A percentile compares a stretch with the other conserved stretches of the same genome.
Evolutionary conservation across 37 sponge, comb jelly and placozoan species (phyloP).

Genomic region (Hexactinellida sp.): DNA sequence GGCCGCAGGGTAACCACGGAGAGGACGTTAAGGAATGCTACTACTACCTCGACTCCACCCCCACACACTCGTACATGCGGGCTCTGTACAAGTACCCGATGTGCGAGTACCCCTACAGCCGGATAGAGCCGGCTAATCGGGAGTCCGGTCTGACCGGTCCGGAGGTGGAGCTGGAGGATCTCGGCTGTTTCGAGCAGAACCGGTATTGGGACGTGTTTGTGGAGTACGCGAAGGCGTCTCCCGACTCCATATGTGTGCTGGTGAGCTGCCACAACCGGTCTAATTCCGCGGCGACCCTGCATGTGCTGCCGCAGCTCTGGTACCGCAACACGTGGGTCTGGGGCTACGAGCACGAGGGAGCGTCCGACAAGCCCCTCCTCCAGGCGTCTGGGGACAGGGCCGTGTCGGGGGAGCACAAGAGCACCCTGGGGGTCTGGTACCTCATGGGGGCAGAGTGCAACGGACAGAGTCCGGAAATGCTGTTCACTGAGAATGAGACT

Average conservation of each 20-base stretch:
- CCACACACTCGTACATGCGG: conserved; percentile 90
- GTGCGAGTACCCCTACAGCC: conserved; percentile 61
- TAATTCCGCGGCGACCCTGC: conserved; percentile 38
- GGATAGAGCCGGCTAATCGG: conserved; percentile 61
- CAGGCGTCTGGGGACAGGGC: conserved; percentile 31
- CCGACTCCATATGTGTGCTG: conserved; percentile 57
- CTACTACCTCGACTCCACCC: conserved; percentile 94
- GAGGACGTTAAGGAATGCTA: conserved; percentile 91
- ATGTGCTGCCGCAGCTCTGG: conserved; percentile 90
- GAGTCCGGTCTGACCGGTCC: conserved; percentile 33
- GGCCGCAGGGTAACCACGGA: conserved; percentile 84
- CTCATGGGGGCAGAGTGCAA: conserved; percentile 39
- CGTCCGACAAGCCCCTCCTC: conserved; percentile 61
- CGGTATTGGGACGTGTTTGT: conserved; percentile 83
- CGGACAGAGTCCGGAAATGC: conserved; percentile 43
- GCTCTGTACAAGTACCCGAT: conserved; percentile 89
- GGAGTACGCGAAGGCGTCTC: conserved; percentile 65
- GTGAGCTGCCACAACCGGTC: conserved; percentile 66
- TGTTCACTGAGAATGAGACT: conserved; percentile 93
- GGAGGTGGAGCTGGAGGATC: conserved; percentile 74
- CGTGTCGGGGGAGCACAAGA: conserved; percentile 58
- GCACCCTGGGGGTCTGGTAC: conserved; percentile 39
- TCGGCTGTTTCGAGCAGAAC: conserved; percentile 59
- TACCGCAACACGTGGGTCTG: conserved; percentile 94
- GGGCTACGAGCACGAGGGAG: conserved; percentile 91